Conservation (phyloP, 2,797 vertebrate species). For the Champsocephalus gunnari region DNA sequence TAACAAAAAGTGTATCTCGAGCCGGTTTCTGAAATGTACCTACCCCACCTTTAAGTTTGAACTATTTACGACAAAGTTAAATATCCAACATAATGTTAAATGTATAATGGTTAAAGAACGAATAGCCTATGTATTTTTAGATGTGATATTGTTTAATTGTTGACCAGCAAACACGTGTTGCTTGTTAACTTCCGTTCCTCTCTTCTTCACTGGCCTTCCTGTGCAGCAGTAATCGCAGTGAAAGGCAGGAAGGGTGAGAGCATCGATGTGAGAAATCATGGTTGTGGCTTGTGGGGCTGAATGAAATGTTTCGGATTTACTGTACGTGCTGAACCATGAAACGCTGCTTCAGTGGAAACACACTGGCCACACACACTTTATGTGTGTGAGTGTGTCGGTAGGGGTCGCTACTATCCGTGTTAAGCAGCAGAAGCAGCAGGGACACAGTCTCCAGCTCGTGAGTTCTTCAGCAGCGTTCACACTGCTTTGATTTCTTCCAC, state of each 20-base stretch:
- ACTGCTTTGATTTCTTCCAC: constrained; percentile 37
- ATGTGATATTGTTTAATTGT: neutral
- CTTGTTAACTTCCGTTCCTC: neutral
- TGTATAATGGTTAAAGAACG: neutral
- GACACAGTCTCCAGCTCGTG: constrained; percentile 37
- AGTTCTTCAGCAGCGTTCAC: constrained; percentile 35
- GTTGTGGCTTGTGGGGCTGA: constrained; percentile 8
- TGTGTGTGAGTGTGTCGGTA: constrained; percentile 17
- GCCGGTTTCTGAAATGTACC: too few relatives aligned
- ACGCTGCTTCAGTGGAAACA: neutral
- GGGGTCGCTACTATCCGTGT: constrained; percentile 65
- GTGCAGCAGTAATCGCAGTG: neutral
- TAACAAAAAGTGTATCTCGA: too few relatives aligned
- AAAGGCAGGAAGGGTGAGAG: neutral
- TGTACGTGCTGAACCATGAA: constrained; percentile 13
- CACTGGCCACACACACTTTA: neutral
- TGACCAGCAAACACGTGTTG: neutral
- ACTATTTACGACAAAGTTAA: neutral
- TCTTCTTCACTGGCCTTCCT: too few relatives aligned
- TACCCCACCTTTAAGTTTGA: neutral
- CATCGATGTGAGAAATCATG: neutral
- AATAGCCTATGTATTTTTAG: neutral
- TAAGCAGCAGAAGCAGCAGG: constrained; percentile 20
- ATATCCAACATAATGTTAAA: too few relatives aligned
- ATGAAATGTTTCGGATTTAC: constrained; percentile 16